phyloP scores from a whole-genome alignment of 2,888 invertebrate species.

The Carabus problematicus region DNA sequence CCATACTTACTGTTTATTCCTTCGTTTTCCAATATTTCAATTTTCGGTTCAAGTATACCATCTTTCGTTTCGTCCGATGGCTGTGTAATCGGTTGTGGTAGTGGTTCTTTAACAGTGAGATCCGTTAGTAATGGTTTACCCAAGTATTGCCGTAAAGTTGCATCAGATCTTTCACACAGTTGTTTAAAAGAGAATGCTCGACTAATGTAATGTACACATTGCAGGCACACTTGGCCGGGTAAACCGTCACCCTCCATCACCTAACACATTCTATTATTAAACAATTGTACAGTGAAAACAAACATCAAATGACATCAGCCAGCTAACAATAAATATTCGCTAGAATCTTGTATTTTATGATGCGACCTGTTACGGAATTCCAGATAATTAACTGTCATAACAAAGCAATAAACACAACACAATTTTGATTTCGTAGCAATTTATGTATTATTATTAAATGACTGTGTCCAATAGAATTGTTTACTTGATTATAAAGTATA shows the following conservation, averaged over 20 bases:
- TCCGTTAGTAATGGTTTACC: slow-evolving; percentile 47
- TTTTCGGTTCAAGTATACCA: slow-evolving; percentile 40
- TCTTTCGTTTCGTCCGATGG: slow-evolving; percentile 24
- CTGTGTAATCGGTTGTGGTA: slow-evolving; percentile 16
- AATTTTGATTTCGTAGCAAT: too few species aligned
- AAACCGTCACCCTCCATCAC: slow-evolving; percentile 56
- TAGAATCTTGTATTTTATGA: too few species aligned
- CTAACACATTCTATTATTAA: slow-evolving; percentile 45
- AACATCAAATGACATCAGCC: too few species aligned
- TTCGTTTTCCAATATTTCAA: slow-evolving; percentile 42
- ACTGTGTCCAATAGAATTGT: too few species aligned
- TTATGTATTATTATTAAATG: too few species aligned
- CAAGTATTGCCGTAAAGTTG: slow-evolving; percentile 53
- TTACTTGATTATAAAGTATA: too few species aligned
- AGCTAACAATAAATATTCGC: too few species aligned
- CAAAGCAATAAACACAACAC: too few species aligned
- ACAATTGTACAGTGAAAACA: not conserved
- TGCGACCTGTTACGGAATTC: too few species aligned
- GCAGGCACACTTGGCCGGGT: slow-evolving; percentile 56
- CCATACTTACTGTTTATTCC: slow-evolving; percentile 12
- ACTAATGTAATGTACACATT: slow-evolving; percentile 56
- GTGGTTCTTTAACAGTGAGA: slow-evolving; percentile 43
- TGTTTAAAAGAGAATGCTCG: slow-evolving; percentile 57
- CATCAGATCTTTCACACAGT: slow-evolving; percentile 56
- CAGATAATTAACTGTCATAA: too few species aligned